Evolutionary conservation across 2,888 invertebrate species (phyloP), one percentile per base, ranked within the genome.

Genomic region (Dryadula phaetusa): DNA sequence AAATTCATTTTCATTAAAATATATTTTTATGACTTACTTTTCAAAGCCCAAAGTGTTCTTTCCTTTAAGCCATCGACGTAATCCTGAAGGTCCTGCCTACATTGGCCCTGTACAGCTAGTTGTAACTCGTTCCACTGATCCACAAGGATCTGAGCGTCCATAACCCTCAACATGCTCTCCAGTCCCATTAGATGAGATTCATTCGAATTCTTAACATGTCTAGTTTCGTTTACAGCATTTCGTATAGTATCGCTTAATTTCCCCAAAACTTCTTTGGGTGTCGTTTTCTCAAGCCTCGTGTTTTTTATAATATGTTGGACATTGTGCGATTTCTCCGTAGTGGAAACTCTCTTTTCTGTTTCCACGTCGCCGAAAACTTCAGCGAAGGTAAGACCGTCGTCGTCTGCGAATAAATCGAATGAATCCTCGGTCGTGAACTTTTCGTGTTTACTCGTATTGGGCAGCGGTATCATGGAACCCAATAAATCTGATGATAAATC

Each of bases 41-140:
- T 95, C 53, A 95, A 91, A 6, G 96, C 96, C 96, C 96, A 96
- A 10, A 94, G 88, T 62, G 93, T 89, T 62, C 94, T 94, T 54
- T 90, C 88, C 65, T 82, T 80, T 40, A 96, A 85, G 1, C 94
- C 95, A 12, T 90, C 86, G 46, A 96, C 89, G 79, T 95, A 96
- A 42, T 85, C 82, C 75, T 94, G 93, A 86, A 95, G 84, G 72
- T 95, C 94, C 32, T 85, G 84, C 56, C 84, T 84, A 77, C 96
- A 96, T 46, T 87, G 83, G 0, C 89, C 86, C 3, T 85, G 81
- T 67, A 95, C 82, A 40, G 81, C 83, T 40, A 86, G 87, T 67
- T 92, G 91, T 47, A 93, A 85, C 25, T 86, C 83, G 0, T 75
- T 74, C 95, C 95, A 95, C 79, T 94, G 94, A n/a, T 79, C 82